Evolutionary conservation across 2,888 invertebrate species (phyloP), one percentile per base, ranked within the genome.

Genomic region (Noctua pronuba): DNA sequence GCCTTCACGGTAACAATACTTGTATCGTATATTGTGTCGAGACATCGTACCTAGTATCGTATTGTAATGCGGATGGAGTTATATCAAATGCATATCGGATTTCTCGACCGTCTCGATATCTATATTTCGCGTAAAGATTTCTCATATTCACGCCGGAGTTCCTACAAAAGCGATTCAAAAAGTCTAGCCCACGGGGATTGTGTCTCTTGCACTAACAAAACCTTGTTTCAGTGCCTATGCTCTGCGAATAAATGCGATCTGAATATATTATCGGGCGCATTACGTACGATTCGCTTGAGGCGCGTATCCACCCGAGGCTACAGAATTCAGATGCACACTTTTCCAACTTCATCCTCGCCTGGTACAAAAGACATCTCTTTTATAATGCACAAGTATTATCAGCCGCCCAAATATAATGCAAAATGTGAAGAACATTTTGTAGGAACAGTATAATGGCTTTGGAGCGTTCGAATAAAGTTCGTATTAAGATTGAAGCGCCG

Each of bases 251-350:
- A 95, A 96, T 95, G 94, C 94, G 93, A 95, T 95, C 93, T 91
- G 96, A 96, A 96, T 96, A 95, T 95, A 95, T 96, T 95, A 95
- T 95, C 95, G 93, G 92, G 93, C 93, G 94, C 94, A 96, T 96
- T 96, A 96, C 93, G 91, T 94, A 92, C 95, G 94, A 91, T 92
- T 94, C 95, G 94, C 94, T 95, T 92, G 95, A 95, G 95, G 91
- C 94, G 93, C 90, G 92, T 93, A 94, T 94, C 93, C 94, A 91
- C 91, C 90, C 89, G 89, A 89, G 91, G 89, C 91, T 94, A 93
- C 92, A 93, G 92, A 92, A 94, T 94, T 92, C 92, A 93, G 92
- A 91, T 93, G 94, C 93, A 92, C 91, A 93, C 92, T 94, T 90
- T 92, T 91, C 92, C 89, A 93, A 92, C 93, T 95, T 92, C 92